Percentiles rank a stretch among this genome's conserved stretches.
Conservation (phyloP, 1,140 invertebrate genomes). For the Euglossa dilemma region DNA sequence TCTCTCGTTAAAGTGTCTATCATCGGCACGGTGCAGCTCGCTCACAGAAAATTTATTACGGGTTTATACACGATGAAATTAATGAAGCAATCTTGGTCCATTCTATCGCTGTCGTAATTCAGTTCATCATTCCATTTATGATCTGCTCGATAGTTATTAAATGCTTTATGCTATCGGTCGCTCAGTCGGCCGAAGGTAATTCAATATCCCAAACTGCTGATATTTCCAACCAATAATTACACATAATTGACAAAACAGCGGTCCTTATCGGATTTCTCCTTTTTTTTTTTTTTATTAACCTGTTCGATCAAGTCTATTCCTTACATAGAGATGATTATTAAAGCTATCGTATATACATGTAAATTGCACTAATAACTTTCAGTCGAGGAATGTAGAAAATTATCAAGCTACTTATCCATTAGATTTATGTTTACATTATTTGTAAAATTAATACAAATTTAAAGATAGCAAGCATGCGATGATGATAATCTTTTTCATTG, state of each 20-base stretch:
- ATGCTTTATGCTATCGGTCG: background rate
- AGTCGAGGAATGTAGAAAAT: no score
- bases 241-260: background rate
- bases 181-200: background rate
- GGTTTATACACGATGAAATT: slow-evolving; percentile 8
- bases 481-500: no score
- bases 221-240: background rate
- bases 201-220: background rate
- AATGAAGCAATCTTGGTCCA: background rate
- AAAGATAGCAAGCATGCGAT: no score
- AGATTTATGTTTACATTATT: no score
- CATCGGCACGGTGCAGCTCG: background rate
- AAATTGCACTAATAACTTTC: no score
- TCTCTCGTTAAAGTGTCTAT: background rate
- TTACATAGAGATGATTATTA: no score
- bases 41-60: background rate
- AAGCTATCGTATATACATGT: no score
- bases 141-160: slow-evolving; percentile 9
- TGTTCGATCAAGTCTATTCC: background rate
- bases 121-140: slow-evolving; percentile 7
- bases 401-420: no score
- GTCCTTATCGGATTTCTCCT: background rate
- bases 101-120: background rate
- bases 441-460: no score
- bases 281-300: no score